Evolutionary conservation across 2,888 invertebrate species (phyloP), one percentile per base, ranked within the genome.

Genomic region (Leptogaster cylindrica): DNA sequence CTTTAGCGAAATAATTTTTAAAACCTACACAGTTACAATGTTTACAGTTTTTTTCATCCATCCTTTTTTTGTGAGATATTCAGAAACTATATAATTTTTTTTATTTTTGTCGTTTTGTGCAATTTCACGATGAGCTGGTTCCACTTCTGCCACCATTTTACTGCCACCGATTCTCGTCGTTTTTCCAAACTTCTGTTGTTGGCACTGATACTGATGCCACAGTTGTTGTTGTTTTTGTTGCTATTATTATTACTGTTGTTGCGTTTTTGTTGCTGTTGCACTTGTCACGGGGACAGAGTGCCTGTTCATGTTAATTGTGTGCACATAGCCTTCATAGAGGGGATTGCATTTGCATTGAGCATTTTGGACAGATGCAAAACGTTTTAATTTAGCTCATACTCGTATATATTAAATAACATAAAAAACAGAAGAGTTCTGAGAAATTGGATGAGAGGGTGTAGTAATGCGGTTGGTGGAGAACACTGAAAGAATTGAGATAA

Each of bases 1-100:
- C 25, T 36, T 25, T n/a, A 16, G 16, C 27, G 16, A 52, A 52
- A 52, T 52, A 52, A 52, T 33, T 52, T 31, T 52, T 31, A 31
- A 25, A 23, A 23, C 39, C 46, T 10, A 36, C 39, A 39, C 12
- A n/a, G 10, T 39, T 14, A 39, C 8, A 39, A 12, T 39, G 10
- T 39, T 39, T 39, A 14, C 14, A 4, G 39, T 7, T 39, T n/a
- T 4, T 39, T 39, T 39, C 14, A n/a, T n/a, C 12, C 14, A 39
- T 10, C 5, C 39, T 4, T 12, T 31, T 8, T 31, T 8, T 31
- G 39, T 10, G 39, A n/a, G n/a, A n/a, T n/a, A n/a, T n/a, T n/a
- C n/a, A n/a, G n/a, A n/a, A n/a, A n/a, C n/a, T n/a, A n/a, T n/a
- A n/a, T n/a, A n/a, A n/a, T n/a, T n/a, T n/a, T n/a, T n/a, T n/a